phyloP scores from a whole-genome alignment of 2,888 invertebrate genomes.

The Pogonocherus hispidulus region DNA sequence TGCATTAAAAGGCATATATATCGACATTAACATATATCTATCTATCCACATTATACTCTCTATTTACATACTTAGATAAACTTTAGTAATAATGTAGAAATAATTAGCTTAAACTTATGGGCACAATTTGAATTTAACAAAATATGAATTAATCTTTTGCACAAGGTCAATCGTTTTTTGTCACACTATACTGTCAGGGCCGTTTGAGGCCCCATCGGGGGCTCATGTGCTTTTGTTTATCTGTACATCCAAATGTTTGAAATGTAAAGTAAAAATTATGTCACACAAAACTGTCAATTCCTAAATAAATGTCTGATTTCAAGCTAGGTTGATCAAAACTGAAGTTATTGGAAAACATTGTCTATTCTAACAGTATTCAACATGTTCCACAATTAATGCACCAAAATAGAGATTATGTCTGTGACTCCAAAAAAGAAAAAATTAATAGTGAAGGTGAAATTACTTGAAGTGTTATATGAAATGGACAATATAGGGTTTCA shows the following conservation, averaged over 20 bases:
- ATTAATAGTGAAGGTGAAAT: too few relatives aligned
- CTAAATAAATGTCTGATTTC: too few relatives aligned
- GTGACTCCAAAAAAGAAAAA: too few relatives aligned
- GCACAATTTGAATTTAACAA: constrained; percentile 68
- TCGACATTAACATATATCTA: constrained; percentile 64
- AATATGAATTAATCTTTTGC: constrained; percentile 63
- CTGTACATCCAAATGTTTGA: constrained; percentile 25
- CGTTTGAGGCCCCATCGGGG: constrained; percentile 5
- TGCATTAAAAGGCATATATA: constrained; percentile 62
- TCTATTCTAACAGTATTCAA: too few relatives aligned
- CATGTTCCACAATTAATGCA: too few relatives aligned
- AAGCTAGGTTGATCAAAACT: too few relatives aligned
- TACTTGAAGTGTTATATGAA: too few relatives aligned
- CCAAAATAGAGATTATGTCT: too few relatives aligned
- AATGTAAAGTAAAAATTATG: too few relatives aligned
- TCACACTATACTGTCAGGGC: constrained; percentile 23
- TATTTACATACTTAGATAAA: constrained; percentile 65
- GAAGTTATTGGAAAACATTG: too few relatives aligned
- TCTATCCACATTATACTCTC: constrained; percentile 65
- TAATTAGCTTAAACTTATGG: constrained; percentile 70
- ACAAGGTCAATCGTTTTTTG: constrained; percentile 44
- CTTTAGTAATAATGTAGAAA: constrained; percentile 62
- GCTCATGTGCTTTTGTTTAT: constrained; percentile 3
- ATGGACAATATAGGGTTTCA: too few relatives aligned
- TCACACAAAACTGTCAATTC: too few relatives aligned